These are phyloP conservation scores for Cataglyphis hispanica DNA, from an alignment of 1,140 invertebrate genomes.

Conservation along the genomic window DNA sequence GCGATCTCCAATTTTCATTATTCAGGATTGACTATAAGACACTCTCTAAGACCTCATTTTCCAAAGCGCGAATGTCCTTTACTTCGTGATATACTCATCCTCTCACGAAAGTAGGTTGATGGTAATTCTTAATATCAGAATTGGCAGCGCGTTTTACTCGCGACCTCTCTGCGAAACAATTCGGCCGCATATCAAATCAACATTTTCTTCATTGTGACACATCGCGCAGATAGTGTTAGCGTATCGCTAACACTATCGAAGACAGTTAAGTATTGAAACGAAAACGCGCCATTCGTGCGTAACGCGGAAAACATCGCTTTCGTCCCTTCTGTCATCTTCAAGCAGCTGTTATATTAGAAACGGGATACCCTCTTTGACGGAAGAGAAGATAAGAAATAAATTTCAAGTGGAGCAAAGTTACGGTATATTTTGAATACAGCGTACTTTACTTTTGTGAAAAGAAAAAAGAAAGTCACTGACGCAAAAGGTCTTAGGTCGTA, in stretches of 20 bases:
- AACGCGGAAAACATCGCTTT: conserved; percentile 61
- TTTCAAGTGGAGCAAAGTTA: not conserved
- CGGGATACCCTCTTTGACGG: not conserved
- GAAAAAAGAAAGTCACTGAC: conserved; percentile 40
- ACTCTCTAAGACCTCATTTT: not conserved
- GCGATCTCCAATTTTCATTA: not conserved
- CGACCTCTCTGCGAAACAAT: conserved; percentile 34
- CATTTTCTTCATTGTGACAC: not conserved
- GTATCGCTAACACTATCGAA: not conserved
- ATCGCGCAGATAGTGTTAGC: conserved; percentile 4
- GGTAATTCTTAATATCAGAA: conserved; percentile 39
- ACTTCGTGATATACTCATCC: conserved; percentile 24
- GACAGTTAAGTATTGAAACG: conserved; percentile 6
- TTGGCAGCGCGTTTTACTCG: conserved; percentile 10
- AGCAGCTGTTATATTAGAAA: conserved; percentile 54
- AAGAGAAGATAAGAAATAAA: not conserved
- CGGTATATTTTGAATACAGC: conserved; percentile 7
- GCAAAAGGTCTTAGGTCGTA: not conserved
- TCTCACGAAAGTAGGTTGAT: conserved; percentile 40
- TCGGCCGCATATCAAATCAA: conserved; percentile 11
- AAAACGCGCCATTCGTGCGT: conserved; percentile 20
- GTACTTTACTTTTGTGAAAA: not conserved
- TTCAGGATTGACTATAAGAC: not conserved
- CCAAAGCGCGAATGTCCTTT: not conserved
- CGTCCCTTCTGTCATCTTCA: conserved; percentile 60